Evolutionary conservation across 2,113 vertebrate genomes (phyloP).

Genomic region (Grallaria varia): DNA sequence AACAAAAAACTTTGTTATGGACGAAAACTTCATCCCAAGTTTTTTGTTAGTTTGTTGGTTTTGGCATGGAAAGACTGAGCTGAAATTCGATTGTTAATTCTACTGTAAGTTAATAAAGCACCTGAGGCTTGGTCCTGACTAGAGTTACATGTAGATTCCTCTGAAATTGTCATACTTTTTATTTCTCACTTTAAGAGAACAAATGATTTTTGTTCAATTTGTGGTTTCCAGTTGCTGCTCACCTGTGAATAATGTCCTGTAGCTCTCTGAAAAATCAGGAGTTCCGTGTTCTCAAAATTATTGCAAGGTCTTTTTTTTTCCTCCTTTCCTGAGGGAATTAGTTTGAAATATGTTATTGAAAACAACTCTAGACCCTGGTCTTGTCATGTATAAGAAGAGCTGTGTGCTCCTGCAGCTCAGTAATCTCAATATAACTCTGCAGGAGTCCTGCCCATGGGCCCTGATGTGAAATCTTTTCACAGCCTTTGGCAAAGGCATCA

Average conservation of each 20-base stretch:
- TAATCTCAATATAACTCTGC: background rate
- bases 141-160: background rate
- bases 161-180: conserved; percentile 2
- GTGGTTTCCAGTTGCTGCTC: background rate
- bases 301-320: background rate
- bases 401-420: background rate
- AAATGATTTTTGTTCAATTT: background rate
- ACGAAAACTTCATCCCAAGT: background rate
- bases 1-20: background rate
- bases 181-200: background rate
- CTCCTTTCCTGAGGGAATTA: background rate
- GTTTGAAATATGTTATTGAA: background rate
- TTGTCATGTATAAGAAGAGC: background rate
- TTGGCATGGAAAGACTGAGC: background rate
- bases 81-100: background rate
- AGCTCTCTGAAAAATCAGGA: background rate
- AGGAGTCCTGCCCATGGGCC: background rate
- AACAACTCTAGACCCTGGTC: background rate
- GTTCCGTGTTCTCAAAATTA: background rate
- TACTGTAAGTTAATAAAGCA: background rate
- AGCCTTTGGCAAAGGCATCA: background rate
- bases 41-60: background rate
- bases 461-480: background rate
- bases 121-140: background rate
- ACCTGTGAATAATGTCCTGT: background rate